phyloP scores from a whole-genome alignment of 2,888 invertebrate genomes.

The Polydrusus pterygomalis region DNA sequence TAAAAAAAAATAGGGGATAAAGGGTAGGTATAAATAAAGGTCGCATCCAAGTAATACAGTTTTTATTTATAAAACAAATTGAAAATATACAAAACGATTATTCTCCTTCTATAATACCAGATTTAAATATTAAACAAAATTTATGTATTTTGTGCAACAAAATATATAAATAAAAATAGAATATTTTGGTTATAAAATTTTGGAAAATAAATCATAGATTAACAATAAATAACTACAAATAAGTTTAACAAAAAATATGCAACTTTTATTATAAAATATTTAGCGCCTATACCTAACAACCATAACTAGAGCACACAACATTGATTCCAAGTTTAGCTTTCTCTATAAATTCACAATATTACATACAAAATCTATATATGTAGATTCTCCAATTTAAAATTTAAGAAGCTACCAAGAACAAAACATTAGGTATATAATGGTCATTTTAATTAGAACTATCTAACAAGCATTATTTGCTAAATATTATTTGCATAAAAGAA shows the following conservation, averaged over 20 bases:
- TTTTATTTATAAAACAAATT: constrained; percentile 26
- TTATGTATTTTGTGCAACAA: constrained; percentile 18
- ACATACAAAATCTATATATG: constrained; percentile 24
- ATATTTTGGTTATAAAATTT: neutral
- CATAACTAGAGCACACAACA: constrained; percentile 29
- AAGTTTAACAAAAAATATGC: constrained; percentile 17
- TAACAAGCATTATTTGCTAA: constrained; percentile 9
- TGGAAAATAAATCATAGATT: neutral
- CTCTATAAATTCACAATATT: constrained; percentile 24
- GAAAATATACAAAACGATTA: constrained; percentile 19
- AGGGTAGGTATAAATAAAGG: neutral
- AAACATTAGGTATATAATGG: constrained; percentile 13
- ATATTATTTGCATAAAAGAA: neutral
- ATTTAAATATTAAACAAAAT: neutral
- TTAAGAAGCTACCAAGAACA: constrained; percentile 15
- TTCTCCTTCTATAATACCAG: neutral
- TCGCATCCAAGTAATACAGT: constrained; percentile 8
- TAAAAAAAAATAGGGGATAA: neutral
- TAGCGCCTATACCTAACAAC: constrained; percentile 17
- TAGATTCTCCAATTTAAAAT: constrained; percentile 2
- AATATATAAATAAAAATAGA: constrained; percentile 12
- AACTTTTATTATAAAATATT: constrained; percentile 28
- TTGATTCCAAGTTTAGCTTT: constrained; percentile 15
- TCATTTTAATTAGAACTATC: constrained; percentile 26
- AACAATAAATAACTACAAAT: constrained; percentile 17